Evolutionary conservation across 1,140 invertebrate species (phyloP).

Genomic region (Cydia amplana): DNA sequence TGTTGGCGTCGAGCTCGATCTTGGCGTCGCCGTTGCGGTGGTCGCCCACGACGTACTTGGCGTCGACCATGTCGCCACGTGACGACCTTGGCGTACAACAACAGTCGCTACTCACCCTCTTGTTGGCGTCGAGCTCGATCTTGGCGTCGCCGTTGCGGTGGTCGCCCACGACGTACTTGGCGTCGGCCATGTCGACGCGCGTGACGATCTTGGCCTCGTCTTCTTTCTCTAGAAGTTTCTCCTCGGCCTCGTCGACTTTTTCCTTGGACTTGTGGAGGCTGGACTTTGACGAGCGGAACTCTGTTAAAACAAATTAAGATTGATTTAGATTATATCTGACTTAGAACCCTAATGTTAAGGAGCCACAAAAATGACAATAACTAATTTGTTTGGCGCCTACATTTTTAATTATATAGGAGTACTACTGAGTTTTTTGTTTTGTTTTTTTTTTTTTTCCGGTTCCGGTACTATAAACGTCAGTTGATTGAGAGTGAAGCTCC

Average conservation of each 20-base stretch:
- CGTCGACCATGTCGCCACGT: too few relatives aligned
- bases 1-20: too few relatives aligned
- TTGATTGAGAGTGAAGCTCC: too few relatives aligned
- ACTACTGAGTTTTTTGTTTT: too few relatives aligned
- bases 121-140: constrained; percentile 87
- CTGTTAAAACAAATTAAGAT: constrained; percentile 40
- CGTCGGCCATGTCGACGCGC: constrained; percentile 80
- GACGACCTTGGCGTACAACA: too few relatives aligned
- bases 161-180: constrained; percentile 85
- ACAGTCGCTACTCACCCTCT: constrained; percentile 70
- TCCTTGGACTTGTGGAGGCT: constrained; percentile 78
- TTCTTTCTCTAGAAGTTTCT: constrained; percentile 80
- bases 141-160: constrained; percentile 92
- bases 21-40: constrained; percentile 92
- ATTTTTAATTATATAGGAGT: too few relatives aligned
- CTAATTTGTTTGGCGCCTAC: too few relatives aligned
- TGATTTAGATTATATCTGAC: background rate
- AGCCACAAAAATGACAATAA: too few relatives aligned
- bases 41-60: constrained; percentile 78
- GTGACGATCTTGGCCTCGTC: constrained; percentile 77
- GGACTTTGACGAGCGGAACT: constrained; percentile 61
- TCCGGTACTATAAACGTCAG: too few relatives aligned
- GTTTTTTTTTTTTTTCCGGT: too few relatives aligned
- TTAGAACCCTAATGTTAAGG: too few relatives aligned
- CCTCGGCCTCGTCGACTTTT: constrained; percentile 83